Evolutionary conservation across 2,113 vertebrate species (phyloP), one percentile per base, ranked within the genome.

Genomic region (Rattus norvegicus): DNA sequence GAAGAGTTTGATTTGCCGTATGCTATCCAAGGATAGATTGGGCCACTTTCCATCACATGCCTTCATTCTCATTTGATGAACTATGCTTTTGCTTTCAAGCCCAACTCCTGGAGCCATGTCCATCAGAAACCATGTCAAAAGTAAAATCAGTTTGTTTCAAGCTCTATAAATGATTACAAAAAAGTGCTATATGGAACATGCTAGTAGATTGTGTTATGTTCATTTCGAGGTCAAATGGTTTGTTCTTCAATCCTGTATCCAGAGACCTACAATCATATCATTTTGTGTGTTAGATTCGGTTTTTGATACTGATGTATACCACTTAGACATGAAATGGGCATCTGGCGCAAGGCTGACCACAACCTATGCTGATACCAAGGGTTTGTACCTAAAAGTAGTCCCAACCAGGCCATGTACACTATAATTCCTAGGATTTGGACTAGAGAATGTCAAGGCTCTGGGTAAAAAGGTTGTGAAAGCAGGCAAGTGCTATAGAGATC

Each of bases 1-100:
- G 39, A 81, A 75, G 61, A 95, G 81, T 90, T 85, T 69, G n/a
- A 47, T 19, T 89, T 96, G 59, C 54, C 1, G 4, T 92, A 75
- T 80, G 83, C 65, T 56, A 2, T 72, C 22, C 14, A 75, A 3
- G 39, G 47, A 39, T 54, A 70, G 75, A 24, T 5, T 12, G 2
- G 59, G 36, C 14, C 39, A 63, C 28, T 59, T 73, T 49, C 16
- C 36, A 79, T 85, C 8, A 33, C 24, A 79, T 69, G 49, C 65
- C 49, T 30, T 90, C 5, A 3, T 63, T 95, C 39, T 87, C 63
- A 33, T 84, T 92, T 88, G 28, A 14, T 43, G 24, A 13, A 10
- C 22, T 26, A 12, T 72, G 20, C 54, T 81, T 30, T 73, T 33
- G 39, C 28, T 81, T 59, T 91, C 90, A 91, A 54, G 86, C 47